A percentile compares a stretch with the other conserved stretches of the same genome.
These are phyloP conservation scores for Neria commutata DNA, from an alignment of 2,888 invertebrate species.

Conservation along the genomic window DNA sequence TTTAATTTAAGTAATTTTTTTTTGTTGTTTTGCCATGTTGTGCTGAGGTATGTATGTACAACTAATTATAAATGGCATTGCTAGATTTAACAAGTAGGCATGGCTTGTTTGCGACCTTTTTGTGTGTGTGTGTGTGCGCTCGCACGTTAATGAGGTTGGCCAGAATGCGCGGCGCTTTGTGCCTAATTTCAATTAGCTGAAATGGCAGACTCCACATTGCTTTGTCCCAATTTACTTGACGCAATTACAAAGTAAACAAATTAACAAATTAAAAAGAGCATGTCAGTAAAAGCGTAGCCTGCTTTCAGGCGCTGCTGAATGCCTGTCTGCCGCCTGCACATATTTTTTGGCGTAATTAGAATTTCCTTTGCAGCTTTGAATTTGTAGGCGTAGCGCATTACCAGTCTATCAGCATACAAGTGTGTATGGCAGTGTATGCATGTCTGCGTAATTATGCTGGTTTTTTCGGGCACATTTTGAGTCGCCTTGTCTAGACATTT, in stretches of 20 bases:
- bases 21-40: neutral
- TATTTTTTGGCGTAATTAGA: neutral
- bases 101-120: neutral
- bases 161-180: conserved; percentile 8
- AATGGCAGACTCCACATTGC: conserved; percentile 12
- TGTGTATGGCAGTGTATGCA: too few relatives aligned
- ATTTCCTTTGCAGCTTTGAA: too few relatives aligned
- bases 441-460: too few relatives aligned
- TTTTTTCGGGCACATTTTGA: too few relatives aligned
- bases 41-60: too few relatives aligned
- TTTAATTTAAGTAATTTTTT: conserved; percentile 17
- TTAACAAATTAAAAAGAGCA: conserved; percentile 3
- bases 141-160: neutral
- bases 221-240: conserved; percentile 15
- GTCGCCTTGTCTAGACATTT: too few relatives aligned
- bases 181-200: conserved; percentile 16
- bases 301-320: neutral
- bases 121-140: neutral
- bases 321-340: too few relatives aligned
- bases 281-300: neutral
- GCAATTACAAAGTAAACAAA: conserved; percentile 8
- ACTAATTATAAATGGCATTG: too few relatives aligned
- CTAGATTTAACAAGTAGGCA: too few relatives aligned
- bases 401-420: too few relatives aligned
- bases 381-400: too few relatives aligned